Evolutionary conservation across 2,888 invertebrate species (phyloP).

Genomic region (Melanophora roralis): DNA sequence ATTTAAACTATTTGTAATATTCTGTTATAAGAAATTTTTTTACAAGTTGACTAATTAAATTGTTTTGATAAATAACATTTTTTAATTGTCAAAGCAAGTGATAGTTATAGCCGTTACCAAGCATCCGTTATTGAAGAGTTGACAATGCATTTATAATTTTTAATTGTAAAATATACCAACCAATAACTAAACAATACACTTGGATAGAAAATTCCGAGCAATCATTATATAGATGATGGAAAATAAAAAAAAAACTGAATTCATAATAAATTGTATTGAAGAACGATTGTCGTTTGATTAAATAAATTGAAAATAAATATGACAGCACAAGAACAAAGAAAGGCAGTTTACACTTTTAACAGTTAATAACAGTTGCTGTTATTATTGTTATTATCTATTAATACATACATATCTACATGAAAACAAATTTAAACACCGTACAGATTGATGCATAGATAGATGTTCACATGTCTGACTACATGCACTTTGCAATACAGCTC

Average conservation of each 20-base stretch:
- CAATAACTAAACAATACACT: constrained; percentile 53
- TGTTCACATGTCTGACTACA: background rate
- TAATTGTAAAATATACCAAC: background rate
- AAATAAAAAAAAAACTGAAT: constrained; percentile 1
- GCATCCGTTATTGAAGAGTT: background rate
- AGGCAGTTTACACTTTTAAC: constrained; percentile 59
- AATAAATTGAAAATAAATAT: constrained; percentile 22
- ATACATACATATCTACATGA: constrained; percentile 37
- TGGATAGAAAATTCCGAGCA: constrained; percentile 46
- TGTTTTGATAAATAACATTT: too few species aligned
- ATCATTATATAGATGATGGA: constrained; percentile 22
- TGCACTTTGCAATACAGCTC: background rate
- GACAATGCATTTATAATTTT: background rate
- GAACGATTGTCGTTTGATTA: constrained; percentile 57
- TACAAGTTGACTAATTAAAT: too few species aligned
- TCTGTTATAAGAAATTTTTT: too few species aligned
- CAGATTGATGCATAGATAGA: constrained; percentile 2
- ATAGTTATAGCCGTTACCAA: constrained; percentile 9
- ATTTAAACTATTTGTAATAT: too few species aligned
- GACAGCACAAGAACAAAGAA: constrained; percentile 52
- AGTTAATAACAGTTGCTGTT: constrained; percentile 60
- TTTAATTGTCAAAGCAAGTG: too few species aligned
- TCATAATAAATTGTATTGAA: constrained; percentile 26
- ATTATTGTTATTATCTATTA: constrained; percentile 28
- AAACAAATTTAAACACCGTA: too few species aligned